These are phyloP conservation scores for Drosophila tsacasi DNA, from an alignment of 1,140 invertebrate species.

Conservation along the genomic window DNA sequence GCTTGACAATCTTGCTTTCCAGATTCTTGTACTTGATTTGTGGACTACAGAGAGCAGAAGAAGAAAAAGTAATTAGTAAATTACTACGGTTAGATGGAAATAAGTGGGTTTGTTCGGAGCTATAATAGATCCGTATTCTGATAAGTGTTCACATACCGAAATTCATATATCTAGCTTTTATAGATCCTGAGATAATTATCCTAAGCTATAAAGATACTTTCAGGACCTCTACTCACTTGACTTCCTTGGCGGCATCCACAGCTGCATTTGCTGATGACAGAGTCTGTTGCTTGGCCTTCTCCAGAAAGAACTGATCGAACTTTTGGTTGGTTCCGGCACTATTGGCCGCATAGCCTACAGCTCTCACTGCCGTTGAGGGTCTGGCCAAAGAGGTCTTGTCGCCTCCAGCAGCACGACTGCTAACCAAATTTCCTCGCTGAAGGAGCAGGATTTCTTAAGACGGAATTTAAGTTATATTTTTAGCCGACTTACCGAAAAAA, in stretches of 20 bases:
- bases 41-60: slow-evolving; percentile 86
- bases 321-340: slow-evolving; percentile 85
- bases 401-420: slow-evolving; percentile 63
- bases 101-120: too few species aligned
- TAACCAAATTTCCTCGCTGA: slow-evolving; percentile 75
- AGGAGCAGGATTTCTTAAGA: neutral
- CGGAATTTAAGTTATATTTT: neutral
- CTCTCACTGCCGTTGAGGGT: slow-evolving; percentile 98
- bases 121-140: neutral
- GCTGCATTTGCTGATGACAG: slow-evolving; percentile 79
- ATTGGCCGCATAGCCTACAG: slow-evolving; percentile 96
- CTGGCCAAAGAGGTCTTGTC: slow-evolving; percentile 86
- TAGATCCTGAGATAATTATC: neutral
- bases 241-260: slow-evolving; percentile 88
- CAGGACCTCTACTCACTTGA: slow-evolving; percentile 85
- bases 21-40: slow-evolving; percentile 94
- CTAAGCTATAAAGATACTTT: neutral
- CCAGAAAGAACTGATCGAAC: slow-evolving; percentile 92
- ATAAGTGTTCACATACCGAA: neutral
- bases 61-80: too few species aligned
- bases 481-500: slow-evolving; percentile 66
- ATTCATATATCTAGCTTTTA: neutral
- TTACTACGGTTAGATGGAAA: too few species aligned
- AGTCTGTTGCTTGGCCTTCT: slow-evolving; percentile 86
- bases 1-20: slow-evolving; percentile 92